A percentile compares a stretch with the other conserved stretches of the same genome.
Conservation (phyloP, 2,113 vertebrate species). For the Melanotaenia duboulayi region DNA sequence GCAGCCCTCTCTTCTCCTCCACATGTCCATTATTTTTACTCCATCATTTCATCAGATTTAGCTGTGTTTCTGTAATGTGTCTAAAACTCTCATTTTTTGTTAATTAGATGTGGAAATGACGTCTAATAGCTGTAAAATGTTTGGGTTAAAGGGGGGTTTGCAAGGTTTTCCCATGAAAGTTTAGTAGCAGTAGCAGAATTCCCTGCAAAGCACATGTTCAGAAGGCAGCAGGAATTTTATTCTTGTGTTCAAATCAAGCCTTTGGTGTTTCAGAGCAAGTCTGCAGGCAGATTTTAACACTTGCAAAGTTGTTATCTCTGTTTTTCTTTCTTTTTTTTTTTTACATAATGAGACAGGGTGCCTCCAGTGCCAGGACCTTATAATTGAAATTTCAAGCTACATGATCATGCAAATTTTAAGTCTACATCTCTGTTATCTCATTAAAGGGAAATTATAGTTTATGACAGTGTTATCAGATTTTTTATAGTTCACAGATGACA, state of each 20-base stretch:
- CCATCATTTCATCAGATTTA: slow-evolving; percentile 45
- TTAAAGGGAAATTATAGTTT: not conserved
- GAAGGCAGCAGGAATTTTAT: not conserved
- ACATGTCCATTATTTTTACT: slow-evolving; percentile 11
- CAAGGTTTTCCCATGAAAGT: slow-evolving; percentile 16
- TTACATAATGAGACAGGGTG: not conserved
- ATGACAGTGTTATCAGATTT: not conserved
- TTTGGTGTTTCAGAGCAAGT: not conserved
- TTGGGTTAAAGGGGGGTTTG: slow-evolving; percentile 13
- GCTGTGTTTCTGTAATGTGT: slow-evolving; percentile 28
- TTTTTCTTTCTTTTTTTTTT: not conserved
- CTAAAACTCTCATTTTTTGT: slow-evolving; percentile 41
- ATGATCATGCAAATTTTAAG: slow-evolving; percentile 5
- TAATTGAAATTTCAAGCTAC: slow-evolving; percentile 1
- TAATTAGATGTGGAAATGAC: slow-evolving; percentile 45
- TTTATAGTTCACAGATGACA: not conserved
- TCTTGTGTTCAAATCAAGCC: not conserved
- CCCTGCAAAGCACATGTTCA: not conserved
- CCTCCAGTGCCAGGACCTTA: not conserved
- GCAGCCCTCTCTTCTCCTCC: not conserved
- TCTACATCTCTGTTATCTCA: slow-evolving; percentile 8
- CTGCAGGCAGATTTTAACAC: slow-evolving; percentile 4
- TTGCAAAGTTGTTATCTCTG: slow-evolving; percentile 12
- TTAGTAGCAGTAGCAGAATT: slow-evolving; percentile 5
- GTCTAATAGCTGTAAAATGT: slow-evolving; percentile 33